Conservation (phyloP, 2,797 vertebrate genomes). For the Dermochelys coriacea region DNA sequence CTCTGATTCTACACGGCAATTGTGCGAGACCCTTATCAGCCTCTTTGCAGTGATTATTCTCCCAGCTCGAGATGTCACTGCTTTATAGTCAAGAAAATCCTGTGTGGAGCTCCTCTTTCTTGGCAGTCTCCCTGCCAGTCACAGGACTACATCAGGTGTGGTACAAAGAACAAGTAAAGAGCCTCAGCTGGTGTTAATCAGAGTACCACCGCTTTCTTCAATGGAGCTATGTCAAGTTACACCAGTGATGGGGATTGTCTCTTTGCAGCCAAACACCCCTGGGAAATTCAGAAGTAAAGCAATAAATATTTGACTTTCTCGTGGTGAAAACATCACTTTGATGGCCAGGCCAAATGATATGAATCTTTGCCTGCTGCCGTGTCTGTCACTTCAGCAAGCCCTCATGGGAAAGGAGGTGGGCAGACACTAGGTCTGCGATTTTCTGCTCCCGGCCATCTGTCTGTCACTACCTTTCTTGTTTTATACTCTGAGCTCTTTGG, state of each 20-base stretch:
- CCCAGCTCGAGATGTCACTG: not conserved
- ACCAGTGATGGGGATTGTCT: not conserved
- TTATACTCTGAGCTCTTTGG: not conserved
- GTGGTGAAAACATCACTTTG: accelerated
- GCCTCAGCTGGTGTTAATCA: not conserved
- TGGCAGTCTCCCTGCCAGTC: not conserved
- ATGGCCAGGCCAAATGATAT: accelerated
- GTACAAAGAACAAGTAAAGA: not conserved
- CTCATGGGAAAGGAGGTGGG: not conserved
- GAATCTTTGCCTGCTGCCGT: not conserved
- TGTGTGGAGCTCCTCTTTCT: not conserved
- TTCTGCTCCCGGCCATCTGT: not conserved
- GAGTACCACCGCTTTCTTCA: accelerated
- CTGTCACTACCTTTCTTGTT: not conserved
- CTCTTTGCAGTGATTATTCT: not conserved
- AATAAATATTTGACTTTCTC: not conserved
- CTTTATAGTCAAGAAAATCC: not conserved
- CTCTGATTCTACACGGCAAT: not conserved
- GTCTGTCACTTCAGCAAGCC: not conserved
- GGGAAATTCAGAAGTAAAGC: not conserved
- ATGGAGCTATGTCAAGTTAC: accelerated
- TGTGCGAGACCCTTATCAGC: slow-evolving; percentile 6
- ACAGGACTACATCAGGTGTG: accelerated
- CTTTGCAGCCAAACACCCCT: not conserved
- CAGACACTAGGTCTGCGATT: not conserved